A percentile compares a stretch with the other conserved stretches of the same genome.
Conservation (phyloP, 2,888 invertebrate species). For the Drosophila mettleri region DNA sequence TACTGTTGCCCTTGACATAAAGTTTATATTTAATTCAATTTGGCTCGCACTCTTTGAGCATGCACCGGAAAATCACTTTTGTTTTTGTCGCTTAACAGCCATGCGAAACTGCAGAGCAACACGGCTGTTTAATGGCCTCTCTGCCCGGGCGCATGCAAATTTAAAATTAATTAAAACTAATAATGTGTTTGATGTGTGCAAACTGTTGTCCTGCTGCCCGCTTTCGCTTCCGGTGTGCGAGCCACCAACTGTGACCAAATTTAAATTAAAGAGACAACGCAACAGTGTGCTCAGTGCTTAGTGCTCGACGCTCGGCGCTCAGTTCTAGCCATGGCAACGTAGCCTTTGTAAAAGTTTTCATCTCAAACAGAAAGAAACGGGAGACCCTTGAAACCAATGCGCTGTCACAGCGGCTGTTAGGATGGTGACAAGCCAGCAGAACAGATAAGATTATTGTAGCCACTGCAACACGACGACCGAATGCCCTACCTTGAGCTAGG, state of each 20-base stretch:
- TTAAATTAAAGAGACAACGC: conserved; percentile 36
- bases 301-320: no score
- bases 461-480: background rate
- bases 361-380: conserved; percentile 59
- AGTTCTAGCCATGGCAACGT: conserved; percentile 10
- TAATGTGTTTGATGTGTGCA: conserved; percentile 48
- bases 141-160: conserved; percentile 38
- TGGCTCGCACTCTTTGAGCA: conserved; percentile 19
- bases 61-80: conserved; percentile 30
- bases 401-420: conserved; percentile 5
- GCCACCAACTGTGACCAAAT: conserved; percentile 12
- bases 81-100: conserved; percentile 9
- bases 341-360: conserved; percentile 57
- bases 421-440: background rate
- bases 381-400: conserved; percentile 29
- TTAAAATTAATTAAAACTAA: conserved; percentile 67
- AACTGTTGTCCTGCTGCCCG: conserved; percentile 23
- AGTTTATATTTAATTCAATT: conserved; percentile 59
- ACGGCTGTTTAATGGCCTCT: conserved; percentile 23
- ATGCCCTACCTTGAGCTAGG: background rate
- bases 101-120: conserved; percentile 20
- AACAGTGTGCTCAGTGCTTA: conserved; percentile 9
- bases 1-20: conserved; percentile 34
- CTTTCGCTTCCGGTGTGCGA: conserved; percentile 55
- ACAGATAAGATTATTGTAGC: background rate